Conservation (phyloP, 2,797 vertebrate genomes). For the Betta splendens region DNA sequence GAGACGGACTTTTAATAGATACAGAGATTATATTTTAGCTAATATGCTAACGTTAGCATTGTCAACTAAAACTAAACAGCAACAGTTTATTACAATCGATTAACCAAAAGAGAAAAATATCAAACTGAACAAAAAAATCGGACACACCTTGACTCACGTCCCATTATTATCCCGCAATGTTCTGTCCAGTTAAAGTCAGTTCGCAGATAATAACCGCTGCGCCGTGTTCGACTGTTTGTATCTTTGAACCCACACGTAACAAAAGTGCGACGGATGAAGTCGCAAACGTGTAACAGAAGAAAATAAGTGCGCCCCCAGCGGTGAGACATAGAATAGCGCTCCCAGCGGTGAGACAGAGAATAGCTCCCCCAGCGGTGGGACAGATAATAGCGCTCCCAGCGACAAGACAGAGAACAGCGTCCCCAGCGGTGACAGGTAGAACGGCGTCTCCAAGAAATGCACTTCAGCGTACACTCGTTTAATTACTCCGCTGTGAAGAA, state of each 20-base stretch:
- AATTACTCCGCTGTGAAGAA: no score
- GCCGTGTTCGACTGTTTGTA: slow-evolving; percentile 22
- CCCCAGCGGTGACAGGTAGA: slow-evolving; percentile 54
- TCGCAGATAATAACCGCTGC: background rate
- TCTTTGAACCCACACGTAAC: slow-evolving; percentile 31
- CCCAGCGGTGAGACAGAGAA: slow-evolving; percentile 46
- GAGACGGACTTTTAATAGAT: background rate
- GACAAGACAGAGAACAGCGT: slow-evolving; percentile 70
- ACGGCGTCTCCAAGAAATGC: slow-evolving; percentile 26
- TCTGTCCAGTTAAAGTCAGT: background rate
- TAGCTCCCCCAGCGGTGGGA: slow-evolving; percentile 59
- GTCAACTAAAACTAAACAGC: background rate
- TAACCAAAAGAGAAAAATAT: background rate
- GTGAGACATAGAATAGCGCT: slow-evolving; percentile 69
- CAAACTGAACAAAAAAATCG: fast-evolving
- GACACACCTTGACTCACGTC: slow-evolving; percentile 80
- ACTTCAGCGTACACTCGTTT: no score
- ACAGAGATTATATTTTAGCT: slow-evolving; percentile 7
- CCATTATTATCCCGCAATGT: slow-evolving; percentile 56
- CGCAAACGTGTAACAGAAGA: background rate
- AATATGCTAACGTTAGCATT: slow-evolving; percentile 60
- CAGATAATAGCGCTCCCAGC: slow-evolving; percentile 32
- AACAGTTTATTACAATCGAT: background rate
- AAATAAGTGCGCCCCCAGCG: slow-evolving; percentile 39
- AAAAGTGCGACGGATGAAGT: slow-evolving; percentile 49